A percentile compares a stretch with the other conserved stretches of the same genome.
phyloP scores from a whole-genome alignment of 2,797 vertebrate species.

The Sebastes glaucus region DNA sequence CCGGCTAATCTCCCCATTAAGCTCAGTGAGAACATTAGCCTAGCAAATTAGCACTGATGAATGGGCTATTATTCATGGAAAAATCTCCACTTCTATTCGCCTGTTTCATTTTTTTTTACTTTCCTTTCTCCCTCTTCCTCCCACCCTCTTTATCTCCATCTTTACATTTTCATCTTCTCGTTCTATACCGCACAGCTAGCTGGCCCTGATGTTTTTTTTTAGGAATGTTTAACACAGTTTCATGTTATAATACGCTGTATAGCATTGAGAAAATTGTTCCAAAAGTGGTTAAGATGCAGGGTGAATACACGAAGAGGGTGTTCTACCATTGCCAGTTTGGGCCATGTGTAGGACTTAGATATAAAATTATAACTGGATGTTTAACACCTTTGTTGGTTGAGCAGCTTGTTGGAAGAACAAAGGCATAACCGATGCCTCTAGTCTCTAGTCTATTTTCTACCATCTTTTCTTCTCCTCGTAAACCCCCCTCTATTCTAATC shows the following conservation, averaged over 20 bases:
- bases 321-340: neutral
- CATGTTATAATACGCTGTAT: neutral
- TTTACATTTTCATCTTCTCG: neutral
- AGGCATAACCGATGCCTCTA: constrained; percentile 24
- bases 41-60: constrained; percentile 76
- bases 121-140: neutral
- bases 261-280: neutral
- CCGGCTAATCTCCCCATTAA: constrained; percentile 75
- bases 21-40: constrained; percentile 74
- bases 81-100: constrained; percentile 46
- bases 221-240: neutral
- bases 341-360: constrained; percentile 8
- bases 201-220: neutral
- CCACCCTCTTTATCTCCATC: neutral
- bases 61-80: constrained; percentile 72
- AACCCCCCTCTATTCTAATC: constrained; percentile 60
- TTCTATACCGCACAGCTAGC: neutral
- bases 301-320: neutral
- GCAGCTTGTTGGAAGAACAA: constrained; percentile 52
- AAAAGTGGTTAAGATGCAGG: neutral
- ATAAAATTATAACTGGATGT: constrained; percentile 18
- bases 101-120: neutral
- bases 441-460: constrained; percentile 54
- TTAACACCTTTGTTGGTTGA: constrained; percentile 29
- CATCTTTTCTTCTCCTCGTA: constrained; percentile 42